phyloP scores from a whole-genome alignment of 2,888 invertebrate species.

The Caenorhabditis sp. region DNA sequence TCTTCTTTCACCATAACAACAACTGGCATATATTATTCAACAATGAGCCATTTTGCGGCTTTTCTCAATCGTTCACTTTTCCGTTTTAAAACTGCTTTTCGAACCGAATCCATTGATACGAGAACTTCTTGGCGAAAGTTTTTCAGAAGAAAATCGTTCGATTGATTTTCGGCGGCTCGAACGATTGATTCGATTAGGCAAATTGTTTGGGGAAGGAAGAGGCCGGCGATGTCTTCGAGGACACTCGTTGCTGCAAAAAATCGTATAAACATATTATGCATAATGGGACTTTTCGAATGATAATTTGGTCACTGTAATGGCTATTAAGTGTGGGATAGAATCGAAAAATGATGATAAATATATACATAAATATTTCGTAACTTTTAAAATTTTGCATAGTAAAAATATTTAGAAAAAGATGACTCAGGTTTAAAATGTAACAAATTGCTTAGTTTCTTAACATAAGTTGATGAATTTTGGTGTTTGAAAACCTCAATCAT shows the following conservation, averaged over 20 bases:
- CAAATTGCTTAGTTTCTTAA: no score
- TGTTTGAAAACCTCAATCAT: no score
- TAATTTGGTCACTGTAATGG: no score
- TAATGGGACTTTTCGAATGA: no score
- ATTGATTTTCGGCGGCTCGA: slow-evolving; percentile 35
- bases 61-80: slow-evolving; percentile 22
- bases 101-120: slow-evolving; percentile 24
- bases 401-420: no score
- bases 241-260: slow-evolving; percentile 34
- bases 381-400: no score
- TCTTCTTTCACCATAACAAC: background rate
- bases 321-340: no score
- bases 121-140: slow-evolving; percentile 29
- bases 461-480: no score
- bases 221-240: slow-evolving; percentile 42
- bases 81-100: slow-evolving; percentile 32
- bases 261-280: no score
- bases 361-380: no score
- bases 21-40: background rate
- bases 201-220: slow-evolving; percentile 30
- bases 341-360: no score
- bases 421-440: no score
- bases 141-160: slow-evolving; percentile 42
- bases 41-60: slow-evolving; percentile 29
- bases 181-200: slow-evolving; percentile 35